Percentiles rank a stretch among this genome's conserved stretches.
phyloP scores from a whole-genome alignment of 1,140 invertebrate genomes.

The Galleria mellonella region DNA sequence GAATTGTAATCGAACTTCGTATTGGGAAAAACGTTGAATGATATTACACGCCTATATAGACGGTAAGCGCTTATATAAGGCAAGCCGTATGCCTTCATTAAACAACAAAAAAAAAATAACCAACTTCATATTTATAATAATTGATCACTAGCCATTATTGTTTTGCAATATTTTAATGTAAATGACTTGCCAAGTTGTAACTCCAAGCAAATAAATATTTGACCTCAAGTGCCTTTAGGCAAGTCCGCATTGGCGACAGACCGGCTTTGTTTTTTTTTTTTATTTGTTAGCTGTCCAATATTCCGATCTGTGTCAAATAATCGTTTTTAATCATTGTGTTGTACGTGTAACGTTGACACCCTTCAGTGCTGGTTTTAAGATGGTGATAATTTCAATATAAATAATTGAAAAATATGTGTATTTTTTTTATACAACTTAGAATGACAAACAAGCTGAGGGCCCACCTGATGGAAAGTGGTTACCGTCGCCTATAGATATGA shows the following conservation, averaged over 20 bases:
- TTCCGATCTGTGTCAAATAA: constrained; percentile 32
- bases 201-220: constrained; percentile 42
- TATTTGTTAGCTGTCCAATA: constrained; percentile 18
- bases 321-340: constrained; percentile 54
- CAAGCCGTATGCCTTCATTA: too few relatives aligned
- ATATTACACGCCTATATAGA: too few relatives aligned
- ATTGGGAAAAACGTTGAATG: too few relatives aligned
- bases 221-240: constrained; percentile 67
- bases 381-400: constrained; percentile 70
- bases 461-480: too few relatives aligned
- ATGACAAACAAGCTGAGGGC: too few relatives aligned
- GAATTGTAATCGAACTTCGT: too few relatives aligned
- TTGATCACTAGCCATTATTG: too few relatives aligned
- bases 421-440: background rate
- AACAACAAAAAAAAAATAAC: too few relatives aligned
- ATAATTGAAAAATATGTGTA: constrained; percentile 42
- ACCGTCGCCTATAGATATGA: too few relatives aligned
- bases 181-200: constrained; percentile 46
- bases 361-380: constrained; percentile 61
- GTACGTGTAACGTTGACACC: constrained; percentile 68
- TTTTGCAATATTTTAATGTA: constrained; percentile 2
- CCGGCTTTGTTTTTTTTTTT: constrained; percentile 31
- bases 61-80: too few relatives aligned
- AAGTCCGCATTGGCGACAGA: constrained; percentile 39
- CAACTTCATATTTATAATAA: too few relatives aligned